phyloP scores from a whole-genome alignment of 2,113 vertebrate genomes.

The Columba janthina region DNA sequence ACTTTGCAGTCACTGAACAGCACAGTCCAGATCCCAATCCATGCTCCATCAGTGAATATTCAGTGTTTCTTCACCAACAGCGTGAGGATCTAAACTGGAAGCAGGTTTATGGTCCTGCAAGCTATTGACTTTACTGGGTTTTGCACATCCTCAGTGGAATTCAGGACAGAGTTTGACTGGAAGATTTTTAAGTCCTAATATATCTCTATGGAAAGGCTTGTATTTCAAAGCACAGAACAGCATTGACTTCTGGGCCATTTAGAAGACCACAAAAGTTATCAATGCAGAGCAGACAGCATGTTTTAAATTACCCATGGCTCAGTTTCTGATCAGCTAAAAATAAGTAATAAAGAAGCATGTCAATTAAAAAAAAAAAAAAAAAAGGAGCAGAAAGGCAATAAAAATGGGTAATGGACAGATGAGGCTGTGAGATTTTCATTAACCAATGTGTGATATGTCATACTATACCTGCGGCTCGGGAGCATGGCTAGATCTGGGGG shows the following conservation, averaged over 20 bases:
- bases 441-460: background rate
- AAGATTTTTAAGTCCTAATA: conserved; percentile 42
- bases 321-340: conserved; percentile 52
- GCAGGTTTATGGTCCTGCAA: background rate
- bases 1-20: background rate
- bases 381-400: background rate
- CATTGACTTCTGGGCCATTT: conserved; percentile 29
- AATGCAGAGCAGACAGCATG: conserved; percentile 40
- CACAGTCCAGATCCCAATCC: background rate
- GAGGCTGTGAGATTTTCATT: conserved; percentile 33
- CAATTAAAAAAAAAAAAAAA: background rate
- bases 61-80: background rate
- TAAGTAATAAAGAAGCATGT: conserved; percentile 19
- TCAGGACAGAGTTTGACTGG: background rate
- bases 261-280: conserved; percentile 31
- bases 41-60: background rate
- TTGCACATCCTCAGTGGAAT: conserved; percentile 3
- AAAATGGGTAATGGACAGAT: conserved; percentile 37
- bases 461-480: conserved; percentile 8
- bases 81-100: background rate
- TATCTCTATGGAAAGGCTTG: background rate
- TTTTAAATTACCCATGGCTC: conserved; percentile 28
- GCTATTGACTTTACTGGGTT: background rate
- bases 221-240: conserved; percentile 43
- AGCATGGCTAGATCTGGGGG: background rate